Evolutionary conservation across 35 echinoderm and acorn worm genomes (phyloP).

Genomic region (Holothuria glaberrima): DNA sequence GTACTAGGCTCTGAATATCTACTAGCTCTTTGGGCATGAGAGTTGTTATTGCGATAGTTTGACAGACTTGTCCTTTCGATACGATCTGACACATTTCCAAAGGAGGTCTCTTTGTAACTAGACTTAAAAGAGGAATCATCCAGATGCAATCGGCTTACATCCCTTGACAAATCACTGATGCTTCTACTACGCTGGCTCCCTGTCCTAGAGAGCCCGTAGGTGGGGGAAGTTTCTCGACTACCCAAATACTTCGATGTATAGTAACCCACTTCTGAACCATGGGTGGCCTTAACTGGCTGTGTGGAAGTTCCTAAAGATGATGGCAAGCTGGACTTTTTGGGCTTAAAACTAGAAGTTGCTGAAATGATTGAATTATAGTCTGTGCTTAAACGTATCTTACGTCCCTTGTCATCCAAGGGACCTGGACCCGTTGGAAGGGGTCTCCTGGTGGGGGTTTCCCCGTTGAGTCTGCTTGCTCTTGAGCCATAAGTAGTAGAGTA

Average conservation of each 20-base stretch:
- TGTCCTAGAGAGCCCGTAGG: not conserved
- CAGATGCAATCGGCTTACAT: not conserved
- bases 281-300: slow-evolving; percentile 38
- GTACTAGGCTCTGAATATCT: not conserved
- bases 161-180: slow-evolving; percentile 25
- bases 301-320: not conserved
- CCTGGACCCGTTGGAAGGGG: slow-evolving; percentile 51
- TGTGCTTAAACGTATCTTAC: not conserved
- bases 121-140: not conserved
- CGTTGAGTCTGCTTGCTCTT: slow-evolving; percentile 1
- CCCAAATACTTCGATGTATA: not conserved
- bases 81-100: slow-evolving; percentile 21
- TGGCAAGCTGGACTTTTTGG: slow-evolving; percentile 46
- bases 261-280: slow-evolving; percentile 41
- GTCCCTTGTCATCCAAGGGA: slow-evolving; percentile 54
- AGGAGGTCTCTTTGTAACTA: slow-evolving; percentile 39
- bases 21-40: not conserved
- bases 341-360: slow-evolving; percentile 30
- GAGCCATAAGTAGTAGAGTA: not conserved
- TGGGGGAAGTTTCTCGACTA: slow-evolving; percentile 10
- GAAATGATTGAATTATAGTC: slow-evolving; percentile 26
- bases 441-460: slow-evolving; percentile 27
- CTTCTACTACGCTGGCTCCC: slow-evolving; percentile 21
- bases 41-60: slow-evolving; percentile 9
- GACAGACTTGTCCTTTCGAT: slow-evolving; percentile 9